phyloP scores from a whole-genome alignment of 1,140 invertebrate species.

The Helicoverpa zea region DNA sequence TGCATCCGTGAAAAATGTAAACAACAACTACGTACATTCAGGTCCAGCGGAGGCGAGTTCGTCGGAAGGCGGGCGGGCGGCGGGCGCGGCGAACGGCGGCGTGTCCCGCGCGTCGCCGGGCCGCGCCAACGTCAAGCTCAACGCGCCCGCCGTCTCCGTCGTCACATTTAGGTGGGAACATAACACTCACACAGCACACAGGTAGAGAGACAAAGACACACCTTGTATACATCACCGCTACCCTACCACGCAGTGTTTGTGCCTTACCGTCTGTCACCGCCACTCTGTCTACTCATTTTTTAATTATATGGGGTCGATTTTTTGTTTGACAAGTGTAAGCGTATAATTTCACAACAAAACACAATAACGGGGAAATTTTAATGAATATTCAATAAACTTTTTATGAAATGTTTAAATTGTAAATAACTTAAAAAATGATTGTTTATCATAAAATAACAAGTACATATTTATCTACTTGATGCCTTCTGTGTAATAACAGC shows the following conservation, averaged over 20 bases:
- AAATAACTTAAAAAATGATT: too few relatives aligned
- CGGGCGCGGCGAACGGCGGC: conserved; percentile 65
- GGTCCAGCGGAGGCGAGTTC: background rate
- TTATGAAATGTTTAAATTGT: too few relatives aligned
- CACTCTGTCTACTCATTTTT: background rate
- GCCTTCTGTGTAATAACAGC: too few relatives aligned
- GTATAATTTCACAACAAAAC: too few relatives aligned
- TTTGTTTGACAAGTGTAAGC: too few relatives aligned
- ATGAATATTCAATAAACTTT: too few relatives aligned
- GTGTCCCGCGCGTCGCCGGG: conserved; percentile 68
- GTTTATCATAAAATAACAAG: too few relatives aligned
- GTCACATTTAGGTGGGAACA: conserved; percentile 95
- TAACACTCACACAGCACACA: conserved; percentile 87
- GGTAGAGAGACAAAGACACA: conserved; percentile 88
- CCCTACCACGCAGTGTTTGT: conserved; percentile 46
- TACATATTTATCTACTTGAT: too few relatives aligned
- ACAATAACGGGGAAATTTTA: too few relatives aligned
- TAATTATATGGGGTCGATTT: too few relatives aligned
- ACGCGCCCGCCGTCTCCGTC: conserved; percentile 93
- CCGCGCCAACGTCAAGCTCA: conserved; percentile 87
- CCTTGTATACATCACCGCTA: conserved; percentile 41
- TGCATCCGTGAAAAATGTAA: too few relatives aligned
- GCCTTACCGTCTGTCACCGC: conserved; percentile 18
- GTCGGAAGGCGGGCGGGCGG: conserved; percentile 6
- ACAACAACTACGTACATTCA: too few relatives aligned